phyloP scores from a whole-genome alignment of 2,797 vertebrate species.

The Ptychadena robeensis region DNA sequence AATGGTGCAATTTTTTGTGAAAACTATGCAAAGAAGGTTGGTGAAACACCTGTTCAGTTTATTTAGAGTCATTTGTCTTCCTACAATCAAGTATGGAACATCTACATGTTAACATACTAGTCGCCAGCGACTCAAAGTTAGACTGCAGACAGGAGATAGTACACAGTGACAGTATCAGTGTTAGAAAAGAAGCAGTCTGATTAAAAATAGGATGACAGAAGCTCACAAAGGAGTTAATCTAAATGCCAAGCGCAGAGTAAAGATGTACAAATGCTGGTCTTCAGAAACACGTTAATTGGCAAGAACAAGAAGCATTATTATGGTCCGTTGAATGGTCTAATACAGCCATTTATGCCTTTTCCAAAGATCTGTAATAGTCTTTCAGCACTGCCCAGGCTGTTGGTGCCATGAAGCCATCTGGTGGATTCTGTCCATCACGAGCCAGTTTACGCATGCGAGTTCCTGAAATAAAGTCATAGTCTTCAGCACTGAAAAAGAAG shows the following conservation, averaged over 20 bases:
- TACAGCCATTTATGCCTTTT: conserved; percentile 81
- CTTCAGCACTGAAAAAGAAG: conserved; percentile 83
- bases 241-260: conserved; percentile 74
- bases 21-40: background rate
- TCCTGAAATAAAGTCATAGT: conserved; percentile 98
- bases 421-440: conserved; percentile 91
- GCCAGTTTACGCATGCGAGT: conserved; percentile 97
- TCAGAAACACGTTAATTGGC: conserved; percentile 66
- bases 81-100: conserved; percentile 16
- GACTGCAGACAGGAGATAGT: background rate
- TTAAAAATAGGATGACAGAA: conserved; percentile 72
- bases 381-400: conserved; percentile 93
- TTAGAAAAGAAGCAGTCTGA: conserved; percentile 70
- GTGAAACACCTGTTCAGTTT: background rate
- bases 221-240: conserved; percentile 71
- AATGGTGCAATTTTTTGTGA: background rate
- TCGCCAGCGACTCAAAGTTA: conserved; percentile 45
- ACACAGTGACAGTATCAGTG: conserved; percentile 61
- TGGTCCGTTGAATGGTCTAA: conserved; percentile 66
- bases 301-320: conserved; percentile 64
- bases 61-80: conserved; percentile 10
- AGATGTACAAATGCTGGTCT: conserved; percentile 69
- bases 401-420: conserved; percentile 95
- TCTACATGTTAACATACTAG: conserved; percentile 12
- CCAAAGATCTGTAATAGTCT: conserved; percentile 94